Conservation (phyloP, 1,140 invertebrate genomes). For the Drosophila pseudoobscura region DNA sequence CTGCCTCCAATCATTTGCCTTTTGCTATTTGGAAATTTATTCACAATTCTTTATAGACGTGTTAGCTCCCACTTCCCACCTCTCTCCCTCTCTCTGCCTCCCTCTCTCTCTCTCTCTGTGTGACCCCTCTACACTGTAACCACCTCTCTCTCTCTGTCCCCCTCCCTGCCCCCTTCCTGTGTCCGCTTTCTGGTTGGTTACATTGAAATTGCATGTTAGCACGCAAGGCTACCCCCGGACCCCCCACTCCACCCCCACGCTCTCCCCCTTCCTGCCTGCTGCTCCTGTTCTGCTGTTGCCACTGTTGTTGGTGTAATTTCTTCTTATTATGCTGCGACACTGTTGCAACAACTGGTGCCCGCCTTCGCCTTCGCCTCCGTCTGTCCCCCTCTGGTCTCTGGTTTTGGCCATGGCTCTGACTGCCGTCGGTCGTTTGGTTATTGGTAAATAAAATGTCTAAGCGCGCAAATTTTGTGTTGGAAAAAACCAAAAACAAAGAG, state of each 20-base stretch:
- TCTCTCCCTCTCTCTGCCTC: neutral
- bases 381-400: neutral
- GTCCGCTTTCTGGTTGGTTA: slow-evolving; percentile 45
- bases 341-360: slow-evolving; percentile 30
- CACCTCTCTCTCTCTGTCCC: no score
- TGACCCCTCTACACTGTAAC: no score
- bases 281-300: slow-evolving; percentile 52
- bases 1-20: slow-evolving; percentile 30
- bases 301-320: slow-evolving; percentile 74
- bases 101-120: neutral
- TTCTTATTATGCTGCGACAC: slow-evolving; percentile 80
- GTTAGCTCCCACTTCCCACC: slow-evolving; percentile 34
- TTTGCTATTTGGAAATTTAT: slow-evolving; percentile 71
- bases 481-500: slow-evolving; percentile 14
- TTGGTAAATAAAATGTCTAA: slow-evolving; percentile 79
- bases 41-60: slow-evolving; percentile 79
- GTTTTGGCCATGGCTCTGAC: slow-evolving; percentile 4
- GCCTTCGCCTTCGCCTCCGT: neutral
- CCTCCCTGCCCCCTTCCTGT: neutral
- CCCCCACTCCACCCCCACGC: slow-evolving; percentile 21
- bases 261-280: slow-evolving; percentile 40
- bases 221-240: slow-evolving; percentile 56
- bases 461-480: slow-evolving; percentile 70
- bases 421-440: slow-evolving; percentile 59
- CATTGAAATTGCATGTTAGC: slow-evolving; percentile 77